These are phyloP conservation scores for Eudasyphora cyanicolor DNA, from an alignment of 2,888 invertebrate species.

Conservation along the genomic window DNA sequence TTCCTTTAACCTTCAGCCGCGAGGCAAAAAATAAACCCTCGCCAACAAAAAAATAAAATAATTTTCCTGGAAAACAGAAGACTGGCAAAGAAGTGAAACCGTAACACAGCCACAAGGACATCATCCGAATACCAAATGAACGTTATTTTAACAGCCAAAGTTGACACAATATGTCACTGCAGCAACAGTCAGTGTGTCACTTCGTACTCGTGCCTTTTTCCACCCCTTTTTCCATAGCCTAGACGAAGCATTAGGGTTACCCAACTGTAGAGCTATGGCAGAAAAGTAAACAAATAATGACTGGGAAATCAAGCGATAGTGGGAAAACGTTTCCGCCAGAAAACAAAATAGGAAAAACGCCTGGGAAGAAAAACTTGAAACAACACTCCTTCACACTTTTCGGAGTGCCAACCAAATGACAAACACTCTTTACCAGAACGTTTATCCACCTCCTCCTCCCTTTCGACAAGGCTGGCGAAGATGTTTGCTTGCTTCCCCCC, in stretches of 20 bases:
- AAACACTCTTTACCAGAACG: too few relatives aligned
- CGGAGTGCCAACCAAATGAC: too few relatives aligned
- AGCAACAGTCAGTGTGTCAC: neutral
- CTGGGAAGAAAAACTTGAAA: neutral
- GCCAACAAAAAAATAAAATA: neutral
- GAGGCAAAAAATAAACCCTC: neutral
- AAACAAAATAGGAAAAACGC: neutral
- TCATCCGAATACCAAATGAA: neutral
- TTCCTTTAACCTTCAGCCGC: constrained; percentile 41
- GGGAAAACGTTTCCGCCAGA: neutral
- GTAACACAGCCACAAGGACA: neutral
- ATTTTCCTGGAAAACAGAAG: too few relatives aligned
- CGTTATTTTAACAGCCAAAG: constrained; percentile 23
- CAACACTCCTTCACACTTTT: neutral
- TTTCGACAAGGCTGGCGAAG: neutral
- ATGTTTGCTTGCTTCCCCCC: neutral
- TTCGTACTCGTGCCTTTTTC: too few relatives aligned
- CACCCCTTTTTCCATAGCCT: too few relatives aligned
- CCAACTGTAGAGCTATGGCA: neutral
- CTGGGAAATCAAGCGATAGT: constrained; percentile 42
- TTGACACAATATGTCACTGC: constrained; percentile 53
- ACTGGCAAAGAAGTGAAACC: neutral
- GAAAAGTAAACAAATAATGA: constrained; percentile 46
- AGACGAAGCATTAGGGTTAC: too few relatives aligned
- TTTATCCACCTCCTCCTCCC: neutral